Base-by-base conservation (phyloP, 2,797 vertebrate species). In the Micrastur ruficollis region DNA sequence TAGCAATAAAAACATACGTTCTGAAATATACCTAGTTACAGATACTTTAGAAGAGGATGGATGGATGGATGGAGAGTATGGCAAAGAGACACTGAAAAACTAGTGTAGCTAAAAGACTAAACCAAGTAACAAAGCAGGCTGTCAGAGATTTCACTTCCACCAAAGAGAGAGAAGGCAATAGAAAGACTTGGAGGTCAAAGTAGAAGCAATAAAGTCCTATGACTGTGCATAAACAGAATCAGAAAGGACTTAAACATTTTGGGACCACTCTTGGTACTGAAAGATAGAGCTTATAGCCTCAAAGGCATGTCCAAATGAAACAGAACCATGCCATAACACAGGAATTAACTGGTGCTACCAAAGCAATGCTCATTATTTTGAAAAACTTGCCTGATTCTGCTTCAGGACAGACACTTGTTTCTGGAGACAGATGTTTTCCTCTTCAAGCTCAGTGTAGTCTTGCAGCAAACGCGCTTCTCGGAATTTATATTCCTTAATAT, bases 401-500 rank as follows among this genome's bases (percentile, higher is more conserved):
- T 99, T 99, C 89, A 99, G 98, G 92, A 99, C 90, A 58, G 99
- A 99, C 58, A 99, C 99, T 95, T 99, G 99, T 96, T 99, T 99
- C 98, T 99, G 99, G 86, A 99, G 98, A 31, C 99, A 98, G 97
- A 99, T 99, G 98, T 99, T 99, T 98, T 99, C 99, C 96, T 99
- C 99, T 96, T 99, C 99, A 71, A 99, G 98, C 96, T 99, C 99
- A 0, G 98, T 99, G 97, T 99, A 99, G 98, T 99, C 99, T 98
- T 99, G 99, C 93, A 99, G 98, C 94, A 99, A 98, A 61, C 99
- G 99, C 6, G 99, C 98, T 97, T 99, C 99, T 68, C 99, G 97
- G 98, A 99, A 99, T 97, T 99, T 99, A 96, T 99, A 99, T 95
- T 99, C 99, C 97, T 99, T 99, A 97, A 99, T 99, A 97, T 99